Evolutionary conservation across 2,797 vertebrate genomes (phyloP).

Genomic region (Cynodonichthys magdalenae): DNA sequence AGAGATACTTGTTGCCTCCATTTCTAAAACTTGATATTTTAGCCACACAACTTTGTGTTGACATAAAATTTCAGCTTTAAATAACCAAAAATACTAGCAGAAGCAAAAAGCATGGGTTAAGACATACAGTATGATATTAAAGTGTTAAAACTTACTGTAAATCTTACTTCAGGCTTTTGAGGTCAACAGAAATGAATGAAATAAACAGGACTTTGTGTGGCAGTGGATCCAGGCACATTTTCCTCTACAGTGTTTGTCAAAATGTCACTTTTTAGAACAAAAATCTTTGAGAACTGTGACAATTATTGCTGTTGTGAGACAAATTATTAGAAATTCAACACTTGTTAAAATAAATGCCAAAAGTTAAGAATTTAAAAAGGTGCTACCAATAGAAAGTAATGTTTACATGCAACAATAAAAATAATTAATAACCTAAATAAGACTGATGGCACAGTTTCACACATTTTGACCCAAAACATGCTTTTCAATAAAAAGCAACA

Average conservation of each 20-base stretch:
- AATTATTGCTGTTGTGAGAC: constrained; percentile 59
- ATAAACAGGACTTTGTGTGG: constrained; percentile 7
- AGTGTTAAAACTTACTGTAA: constrained; percentile 8
- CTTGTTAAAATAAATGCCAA: constrained; percentile 37
- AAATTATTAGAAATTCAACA: constrained; percentile 21
- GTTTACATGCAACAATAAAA: constrained; percentile 19
- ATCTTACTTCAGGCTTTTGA: constrained; percentile 2
- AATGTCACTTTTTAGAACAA: constrained; percentile 9
- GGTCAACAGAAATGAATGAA: constrained; percentile 3
- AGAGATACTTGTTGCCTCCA: neutral
- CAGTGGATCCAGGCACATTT: constrained; percentile 30
- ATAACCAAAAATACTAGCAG: neutral
- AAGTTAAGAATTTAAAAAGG: constrained; percentile 34
- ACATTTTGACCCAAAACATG: neutral
- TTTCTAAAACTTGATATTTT: constrained; percentile 1
- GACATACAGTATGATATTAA: constrained; percentile 3
- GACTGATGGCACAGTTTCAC: constrained; percentile 2
- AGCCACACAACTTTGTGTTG: neutral
- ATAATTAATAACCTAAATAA: neutral
- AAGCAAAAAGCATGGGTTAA: constrained; percentile 1
- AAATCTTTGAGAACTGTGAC: constrained; percentile 29
- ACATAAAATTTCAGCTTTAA: constrained; percentile 1
- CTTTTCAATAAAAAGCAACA: constrained; percentile 8
- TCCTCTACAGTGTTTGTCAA: constrained; percentile 17
- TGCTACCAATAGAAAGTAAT: constrained; percentile 42